These are phyloP conservation scores for rat (Rattus norvegicus) DNA, from an alignment of 2,113 vertebrate species.

Conservation along the genomic window GRCr8 NC_086021.1:119909501-119910000, in stretches of 20 bases:
- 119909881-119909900: not conserved
- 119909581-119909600: not conserved
- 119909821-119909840: not conserved
- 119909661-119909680: not conserved
- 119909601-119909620: not conserved
- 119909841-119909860: not conserved
- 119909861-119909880: not conserved
- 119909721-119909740: not conserved
- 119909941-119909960: not conserved
- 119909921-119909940: not conserved
- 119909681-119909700: not conserved
- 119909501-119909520: not conserved
- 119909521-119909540: not conserved
- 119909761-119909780: slow-evolving; percentile 1
- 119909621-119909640: not conserved
- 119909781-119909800: not conserved
- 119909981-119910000: not conserved
- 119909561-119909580: not conserved
- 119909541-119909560: not conserved
- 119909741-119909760: not conserved
- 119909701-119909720: not conserved
- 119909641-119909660: not conserved
- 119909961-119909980: not conserved
- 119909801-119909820: not conserved
- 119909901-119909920: not conserved